Evolutionary conservation across 2,113 vertebrate species (phyloP), one percentile per base, ranked within the genome.

Genomic region (Nothobranchius kuhntae): DNA sequence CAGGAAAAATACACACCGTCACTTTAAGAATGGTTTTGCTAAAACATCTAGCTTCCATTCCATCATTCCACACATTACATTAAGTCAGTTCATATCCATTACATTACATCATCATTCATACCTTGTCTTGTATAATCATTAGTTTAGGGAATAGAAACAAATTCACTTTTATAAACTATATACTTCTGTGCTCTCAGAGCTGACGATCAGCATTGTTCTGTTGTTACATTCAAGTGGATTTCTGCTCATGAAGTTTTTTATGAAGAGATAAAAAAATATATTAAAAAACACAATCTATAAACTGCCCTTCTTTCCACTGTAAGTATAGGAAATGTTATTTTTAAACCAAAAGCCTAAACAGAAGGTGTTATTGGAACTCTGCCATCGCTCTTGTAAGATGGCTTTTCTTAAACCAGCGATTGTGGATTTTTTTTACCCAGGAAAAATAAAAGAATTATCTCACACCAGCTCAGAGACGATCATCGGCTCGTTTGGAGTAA

Each of bases 131-230:
- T 21, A 21, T 21, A 21, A 21, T 21, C 21, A 21, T 21, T 21
- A 21, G 21, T 21, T 21, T 21, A 21, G 21, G 21, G 21, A 21
- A 21, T 21, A 21, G 21, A 21, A 21, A 21, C 21, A 21, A 21
- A 21, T 21, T 21, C 21, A 21, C 21, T 21, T 21, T 21, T 21
- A 21, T 21, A 21, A 21, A 1, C 1, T 21, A 21, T 21, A 21
- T 21, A 21, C 21, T 21, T 21, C 65, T 65, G 13, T 9, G 40
- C 26, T 71, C 35, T 65, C 50, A 26, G 54, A 44, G 50, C 42
- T 44, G 35, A 81, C 10, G 2, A 48, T 51, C 48, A 44, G 35
- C 47, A 46, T 24, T 47, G 36, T 65, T 67, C 42, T 12, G 9
- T 14, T 4, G 10, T 50, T 71, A 61, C 7, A 57, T 57, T 75